Conservation (phyloP, 2,113 vertebrate species). For the Elanoides forficatus region DNA sequence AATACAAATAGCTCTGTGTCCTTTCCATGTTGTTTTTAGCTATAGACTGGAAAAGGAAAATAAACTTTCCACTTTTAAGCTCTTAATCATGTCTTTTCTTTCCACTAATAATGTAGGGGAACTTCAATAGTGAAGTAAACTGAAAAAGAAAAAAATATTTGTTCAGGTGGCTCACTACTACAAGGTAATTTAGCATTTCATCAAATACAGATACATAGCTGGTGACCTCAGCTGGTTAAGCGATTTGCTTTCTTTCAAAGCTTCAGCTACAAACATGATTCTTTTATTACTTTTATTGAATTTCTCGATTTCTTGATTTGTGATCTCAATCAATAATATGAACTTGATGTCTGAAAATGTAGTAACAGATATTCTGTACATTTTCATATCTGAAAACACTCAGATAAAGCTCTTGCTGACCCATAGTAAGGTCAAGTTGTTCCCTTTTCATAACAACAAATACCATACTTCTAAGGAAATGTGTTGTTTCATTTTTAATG, state of each 20-base stretch:
- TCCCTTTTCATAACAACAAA: neutral
- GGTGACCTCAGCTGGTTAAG: neutral
- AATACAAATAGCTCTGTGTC: neutral
- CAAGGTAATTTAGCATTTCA: neutral
- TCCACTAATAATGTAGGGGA: neutral
- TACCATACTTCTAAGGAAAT: neutral
- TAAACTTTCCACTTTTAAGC: neutral
- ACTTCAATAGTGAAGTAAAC: neutral
- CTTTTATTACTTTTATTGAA: neutral
- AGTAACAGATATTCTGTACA: neutral
- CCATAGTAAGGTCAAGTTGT: neutral
- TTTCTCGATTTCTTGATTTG: neutral
- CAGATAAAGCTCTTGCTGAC: neutral
- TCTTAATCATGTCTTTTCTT: neutral
- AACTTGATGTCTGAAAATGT: neutral
- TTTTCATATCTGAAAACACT: neutral
- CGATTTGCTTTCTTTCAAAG: neutral
- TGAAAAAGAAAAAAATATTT: neutral
- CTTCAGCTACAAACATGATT: neutral
- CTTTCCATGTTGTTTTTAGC: neutral
- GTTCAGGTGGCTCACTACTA: neutral
- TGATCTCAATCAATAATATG: neutral
- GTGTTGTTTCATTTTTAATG: constrained; percentile 34
- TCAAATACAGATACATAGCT: neutral
- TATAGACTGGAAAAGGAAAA: neutral